Evolutionary conservation across 92 coral and sea anemone species (phyloP).

Genomic region (Galaxea fascicularis): DNA sequence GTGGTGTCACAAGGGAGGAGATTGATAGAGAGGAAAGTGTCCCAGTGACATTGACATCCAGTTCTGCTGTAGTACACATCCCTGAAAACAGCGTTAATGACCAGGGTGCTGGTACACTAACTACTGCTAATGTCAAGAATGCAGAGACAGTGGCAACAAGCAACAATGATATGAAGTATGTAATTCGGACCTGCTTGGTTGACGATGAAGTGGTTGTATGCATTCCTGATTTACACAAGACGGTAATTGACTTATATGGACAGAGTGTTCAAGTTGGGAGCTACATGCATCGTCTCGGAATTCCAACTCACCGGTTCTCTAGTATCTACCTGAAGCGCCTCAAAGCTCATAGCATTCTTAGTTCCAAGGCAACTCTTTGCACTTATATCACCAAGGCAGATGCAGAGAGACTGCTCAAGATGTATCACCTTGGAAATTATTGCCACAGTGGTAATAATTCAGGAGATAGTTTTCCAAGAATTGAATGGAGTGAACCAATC

Average conservation of each 20-base stretch:
- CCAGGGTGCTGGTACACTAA: too few species aligned
- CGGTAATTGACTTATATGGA: constrained; percentile 77
- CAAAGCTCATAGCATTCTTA: constrained; percentile 76
- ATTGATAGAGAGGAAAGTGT: background rate
- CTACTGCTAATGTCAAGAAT: background rate
- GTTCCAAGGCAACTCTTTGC: constrained; percentile 83
- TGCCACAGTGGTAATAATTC: constrained; percentile 13
- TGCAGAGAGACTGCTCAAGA: constrained; percentile 79
- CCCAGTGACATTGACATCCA: background rate
- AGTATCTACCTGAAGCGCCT: constrained; percentile 72
- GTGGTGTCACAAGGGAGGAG: background rate
- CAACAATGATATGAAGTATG: constrained; percentile 22
- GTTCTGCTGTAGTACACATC: background rate
- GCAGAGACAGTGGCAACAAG: constrained; percentile 26
- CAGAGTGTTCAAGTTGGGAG: constrained; percentile 89
- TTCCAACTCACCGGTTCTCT: constrained; percentile 77
- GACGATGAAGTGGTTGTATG: constrained; percentile 75
- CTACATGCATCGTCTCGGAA: constrained; percentile 76
- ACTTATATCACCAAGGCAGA: constrained; percentile 83
- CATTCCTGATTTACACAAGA: constrained; percentile 85
- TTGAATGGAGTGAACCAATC: constrained; percentile 77
- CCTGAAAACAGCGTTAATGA: background rate
- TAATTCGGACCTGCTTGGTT: constrained; percentile 76
- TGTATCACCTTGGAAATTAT: constrained; percentile 61
- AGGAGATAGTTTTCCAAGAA: constrained; percentile 53